Conservation (phyloP, 2,797 vertebrate genomes). For the Pipistrellus pipistrellus region DNA sequence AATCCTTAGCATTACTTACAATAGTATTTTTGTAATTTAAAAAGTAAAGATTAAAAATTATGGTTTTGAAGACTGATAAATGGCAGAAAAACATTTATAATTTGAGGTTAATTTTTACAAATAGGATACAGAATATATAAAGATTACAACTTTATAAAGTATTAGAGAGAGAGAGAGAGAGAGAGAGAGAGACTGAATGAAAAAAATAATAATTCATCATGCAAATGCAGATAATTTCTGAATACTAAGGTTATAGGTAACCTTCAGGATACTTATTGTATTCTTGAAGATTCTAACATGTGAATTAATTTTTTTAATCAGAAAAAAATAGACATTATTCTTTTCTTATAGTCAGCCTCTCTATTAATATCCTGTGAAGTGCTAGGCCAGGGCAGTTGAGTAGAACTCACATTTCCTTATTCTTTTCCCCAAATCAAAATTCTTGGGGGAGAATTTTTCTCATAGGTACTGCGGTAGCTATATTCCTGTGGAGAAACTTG, state of each 20-base stretch:
- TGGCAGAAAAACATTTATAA: conserved; percentile 24
- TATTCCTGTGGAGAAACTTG: background rate
- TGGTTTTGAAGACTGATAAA: conserved; percentile 28
- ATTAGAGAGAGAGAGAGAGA: background rate
- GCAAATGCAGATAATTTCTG: background rate
- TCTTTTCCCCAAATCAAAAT: background rate
- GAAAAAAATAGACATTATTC: background rate
- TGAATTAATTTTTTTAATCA: conserved; percentile 29
- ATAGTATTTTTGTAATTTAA: background rate
- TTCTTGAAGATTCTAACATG: conserved; percentile 29
- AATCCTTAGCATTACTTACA: conserved; percentile 43
- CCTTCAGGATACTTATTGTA: conserved; percentile 20
- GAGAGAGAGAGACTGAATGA: background rate
- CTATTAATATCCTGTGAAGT: background rate
- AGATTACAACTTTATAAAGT: background rate
- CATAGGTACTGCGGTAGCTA: background rate
- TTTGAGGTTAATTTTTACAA: conserved; percentile 28
- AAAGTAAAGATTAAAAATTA: conserved; percentile 33
- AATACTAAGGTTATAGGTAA: background rate
- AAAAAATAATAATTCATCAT: conserved; percentile 41
- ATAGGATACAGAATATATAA: background rate
- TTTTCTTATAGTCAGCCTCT: conserved; percentile 17
- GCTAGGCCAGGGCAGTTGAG: background rate
- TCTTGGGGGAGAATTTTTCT: background rate
- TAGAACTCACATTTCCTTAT: background rate